Evolutionary conservation across 2,888 invertebrate genomes (phyloP).

Genomic region (Cerastis rubricosa): DNA sequence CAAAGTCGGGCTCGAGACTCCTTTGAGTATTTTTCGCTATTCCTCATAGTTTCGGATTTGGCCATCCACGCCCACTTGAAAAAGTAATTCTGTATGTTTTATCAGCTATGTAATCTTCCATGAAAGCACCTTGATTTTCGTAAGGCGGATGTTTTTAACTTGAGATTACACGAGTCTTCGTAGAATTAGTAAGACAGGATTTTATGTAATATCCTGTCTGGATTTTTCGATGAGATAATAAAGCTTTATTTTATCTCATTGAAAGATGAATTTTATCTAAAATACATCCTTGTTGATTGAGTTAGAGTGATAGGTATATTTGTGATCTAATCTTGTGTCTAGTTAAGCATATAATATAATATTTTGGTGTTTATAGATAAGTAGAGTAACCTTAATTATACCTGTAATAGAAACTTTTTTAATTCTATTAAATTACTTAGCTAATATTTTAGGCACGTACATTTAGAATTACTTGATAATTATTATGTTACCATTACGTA

Average conservation of each 20-base stretch:
- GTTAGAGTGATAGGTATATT: background rate
- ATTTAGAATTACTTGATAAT: background rate
- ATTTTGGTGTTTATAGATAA: background rate
- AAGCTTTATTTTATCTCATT: background rate
- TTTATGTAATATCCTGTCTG: no score
- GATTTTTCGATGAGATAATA: no score
- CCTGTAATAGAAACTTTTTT: background rate
- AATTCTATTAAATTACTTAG: background rate
- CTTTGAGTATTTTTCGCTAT: no score
- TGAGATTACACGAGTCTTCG: slow-evolving; percentile 2
- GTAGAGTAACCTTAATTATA: background rate
- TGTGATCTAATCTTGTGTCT: background rate
- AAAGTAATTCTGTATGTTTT: no score
- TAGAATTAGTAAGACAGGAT: slow-evolving; percentile 1
- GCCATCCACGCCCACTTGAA: no score
- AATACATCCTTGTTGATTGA: background rate
- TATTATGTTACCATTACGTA: background rate
- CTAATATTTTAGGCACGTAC: background rate
- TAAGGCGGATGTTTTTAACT: background rate
- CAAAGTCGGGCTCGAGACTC: no score
- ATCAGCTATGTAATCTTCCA: slow-evolving; percentile 14
- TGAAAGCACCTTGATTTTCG: slow-evolving; percentile 21
- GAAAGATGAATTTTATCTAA: slow-evolving; percentile 17
- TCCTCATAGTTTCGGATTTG: no score
- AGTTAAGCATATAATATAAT: no score